Percentiles rank a stretch among this genome's conserved stretches.
These are phyloP conservation scores for Julus scandinavius DNA, from an alignment of 2,888 invertebrate species.

Conservation along the genomic window DNA sequence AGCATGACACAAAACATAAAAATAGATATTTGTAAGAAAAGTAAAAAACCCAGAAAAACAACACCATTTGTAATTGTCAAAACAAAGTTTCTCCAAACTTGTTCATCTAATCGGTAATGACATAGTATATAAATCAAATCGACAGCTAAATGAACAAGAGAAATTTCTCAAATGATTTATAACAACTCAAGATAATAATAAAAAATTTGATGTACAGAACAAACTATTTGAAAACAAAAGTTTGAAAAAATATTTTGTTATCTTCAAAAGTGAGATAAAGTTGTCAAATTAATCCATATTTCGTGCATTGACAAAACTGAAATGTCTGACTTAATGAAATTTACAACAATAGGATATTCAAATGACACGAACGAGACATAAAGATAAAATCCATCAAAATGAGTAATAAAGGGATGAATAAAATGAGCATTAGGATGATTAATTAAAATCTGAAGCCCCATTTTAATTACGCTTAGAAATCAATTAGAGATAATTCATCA, in stretches of 20 bases:
- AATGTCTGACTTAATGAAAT: background rate
- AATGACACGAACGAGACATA: background rate
- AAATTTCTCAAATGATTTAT: background rate
- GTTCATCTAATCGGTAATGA: background rate
- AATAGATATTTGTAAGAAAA: background rate
- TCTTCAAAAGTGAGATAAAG: background rate
- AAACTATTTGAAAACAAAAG: background rate
- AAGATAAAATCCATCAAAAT: background rate
- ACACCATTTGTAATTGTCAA: slow-evolving; percentile 8
- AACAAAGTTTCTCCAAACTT: background rate
- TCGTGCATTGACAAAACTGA: background rate
- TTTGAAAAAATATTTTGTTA: background rate
- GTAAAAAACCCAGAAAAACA: background rate
- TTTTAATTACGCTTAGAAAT: background rate
- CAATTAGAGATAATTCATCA: background rate
- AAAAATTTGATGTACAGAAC: background rate
- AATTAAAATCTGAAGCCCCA: background rate
- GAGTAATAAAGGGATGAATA: background rate
- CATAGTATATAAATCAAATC: background rate
- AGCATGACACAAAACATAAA: background rate
- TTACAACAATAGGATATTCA: background rate
- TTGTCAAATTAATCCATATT: background rate
- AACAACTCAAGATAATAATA: background rate
- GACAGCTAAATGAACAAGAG: background rate
- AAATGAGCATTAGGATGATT: background rate